Percentiles rank a stretch among this genome's conserved stretches.
These are phyloP conservation scores for Lophura nycthemera DNA, from an alignment of 2,113 vertebrate genomes.

Conservation along the genomic window DNA sequence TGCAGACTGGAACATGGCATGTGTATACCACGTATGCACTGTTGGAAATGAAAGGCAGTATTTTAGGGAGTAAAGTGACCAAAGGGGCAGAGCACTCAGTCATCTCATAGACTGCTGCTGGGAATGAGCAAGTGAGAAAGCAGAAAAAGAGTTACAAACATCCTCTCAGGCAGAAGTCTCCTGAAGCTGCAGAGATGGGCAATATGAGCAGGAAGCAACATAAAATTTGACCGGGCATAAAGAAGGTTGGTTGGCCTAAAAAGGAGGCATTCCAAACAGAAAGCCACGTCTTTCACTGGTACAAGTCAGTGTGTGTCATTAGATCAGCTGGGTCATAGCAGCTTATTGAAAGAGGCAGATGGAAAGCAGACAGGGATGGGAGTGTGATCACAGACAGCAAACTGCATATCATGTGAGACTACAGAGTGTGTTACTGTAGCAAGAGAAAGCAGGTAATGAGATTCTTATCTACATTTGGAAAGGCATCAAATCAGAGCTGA, in stretches of 20 bases:
- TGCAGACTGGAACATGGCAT: background rate
- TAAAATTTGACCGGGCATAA: background rate
- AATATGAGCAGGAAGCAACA: background rate
- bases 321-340: background rate
- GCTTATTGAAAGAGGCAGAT: background rate
- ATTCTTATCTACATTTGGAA: constrained; percentile 13
- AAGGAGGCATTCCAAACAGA: background rate
- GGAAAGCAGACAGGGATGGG: background rate
- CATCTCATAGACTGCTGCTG: fast-evolving
- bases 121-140: background rate
- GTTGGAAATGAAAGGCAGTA: background rate
- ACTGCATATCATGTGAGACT: background rate
- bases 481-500: background rate
- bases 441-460: background rate
- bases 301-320: background rate
- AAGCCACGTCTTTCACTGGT: background rate
- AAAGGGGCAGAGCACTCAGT: background rate
- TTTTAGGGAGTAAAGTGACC: background rate
- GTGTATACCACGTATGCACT: background rate
- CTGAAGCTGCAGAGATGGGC: background rate
- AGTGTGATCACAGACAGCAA: background rate
- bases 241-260: background rate
- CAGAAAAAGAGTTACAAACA: background rate
- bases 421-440: background rate
- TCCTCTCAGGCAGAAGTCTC: background rate